Evolutionary conservation across 2,888 invertebrate genomes (phyloP).

Genomic region (Asteroscopus sphinx): DNA sequence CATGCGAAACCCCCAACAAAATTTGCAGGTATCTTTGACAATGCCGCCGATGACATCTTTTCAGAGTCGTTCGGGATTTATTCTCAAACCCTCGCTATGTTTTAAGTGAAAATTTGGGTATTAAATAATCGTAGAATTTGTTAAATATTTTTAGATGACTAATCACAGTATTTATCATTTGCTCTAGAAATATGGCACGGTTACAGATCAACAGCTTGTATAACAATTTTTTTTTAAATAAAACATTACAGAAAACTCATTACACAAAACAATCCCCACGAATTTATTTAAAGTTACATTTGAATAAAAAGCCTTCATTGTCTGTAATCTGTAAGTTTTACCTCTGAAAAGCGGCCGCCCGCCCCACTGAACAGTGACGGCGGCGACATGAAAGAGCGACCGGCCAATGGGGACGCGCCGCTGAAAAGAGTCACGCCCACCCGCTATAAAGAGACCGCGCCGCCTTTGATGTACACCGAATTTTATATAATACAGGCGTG

Average conservation of each 20-base stretch:
- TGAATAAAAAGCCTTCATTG: slow-evolving; percentile 61
- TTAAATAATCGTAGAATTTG: no score
- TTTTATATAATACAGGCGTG: slow-evolving; percentile 49
- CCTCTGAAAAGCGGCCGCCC: slow-evolving; percentile 81
- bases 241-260: slow-evolving; percentile 20
- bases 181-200: no score
- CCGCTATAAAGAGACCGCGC: slow-evolving; percentile 82
- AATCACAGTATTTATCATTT: no score
- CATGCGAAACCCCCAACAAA: no score
- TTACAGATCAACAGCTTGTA: no score
- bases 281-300: slow-evolving; percentile 52
- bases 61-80: no score
- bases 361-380: slow-evolving; percentile 79
- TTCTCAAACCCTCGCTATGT: no score
- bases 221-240: no score
- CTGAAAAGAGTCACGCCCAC: slow-evolving; percentile 88
- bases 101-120: no score
- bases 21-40: no score
- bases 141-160: no score
- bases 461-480: slow-evolving; percentile 69
- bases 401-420: slow-evolving; percentile 76
- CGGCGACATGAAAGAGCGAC: slow-evolving; percentile 69
- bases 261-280: slow-evolving; percentile 7
- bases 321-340: slow-evolving; percentile 60
- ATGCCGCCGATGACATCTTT: no score